These are phyloP conservation scores for Aurelia coerulea DNA, from an alignment of 30 jellyfish, hydroid and myxozoan genomes.

Conservation along the genomic window DNA sequence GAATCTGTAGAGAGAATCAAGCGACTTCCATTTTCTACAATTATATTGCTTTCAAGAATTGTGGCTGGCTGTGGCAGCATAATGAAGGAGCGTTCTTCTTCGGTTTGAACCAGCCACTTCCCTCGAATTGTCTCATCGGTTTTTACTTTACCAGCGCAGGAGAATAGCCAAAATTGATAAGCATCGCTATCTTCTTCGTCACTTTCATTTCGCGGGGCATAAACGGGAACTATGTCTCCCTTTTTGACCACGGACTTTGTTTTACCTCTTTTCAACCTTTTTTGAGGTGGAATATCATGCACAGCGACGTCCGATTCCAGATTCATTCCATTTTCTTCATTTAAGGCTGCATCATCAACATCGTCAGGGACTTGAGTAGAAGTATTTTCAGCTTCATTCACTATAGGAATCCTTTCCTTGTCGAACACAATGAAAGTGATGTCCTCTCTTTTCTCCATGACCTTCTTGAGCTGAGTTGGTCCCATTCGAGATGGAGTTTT, in stretches of 20 bases:
- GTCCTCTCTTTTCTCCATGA: slow-evolving; percentile 12
- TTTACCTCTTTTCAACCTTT: slow-evolving; percentile 19
- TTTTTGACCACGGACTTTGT: slow-evolving; percentile 37
- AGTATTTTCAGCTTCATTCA: slow-evolving; percentile 2
- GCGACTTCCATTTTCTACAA: slow-evolving; percentile 6
- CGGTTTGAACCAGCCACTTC: slow-evolving; percentile 27
- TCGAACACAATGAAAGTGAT: slow-evolving; percentile 8
- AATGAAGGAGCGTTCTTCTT: slow-evolving; percentile 28
- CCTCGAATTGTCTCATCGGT: slow-evolving; percentile 48
- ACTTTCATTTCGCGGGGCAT: slow-evolving; percentile 22
- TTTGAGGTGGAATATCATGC: slow-evolving; percentile 9
- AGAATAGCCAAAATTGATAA: slow-evolving; percentile 43
- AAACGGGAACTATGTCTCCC: slow-evolving; percentile 51
- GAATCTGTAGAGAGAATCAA: neutral
- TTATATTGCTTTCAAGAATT: slow-evolving; percentile 9
- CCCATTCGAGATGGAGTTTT: slow-evolving; percentile 32
- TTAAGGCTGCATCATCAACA: neutral
- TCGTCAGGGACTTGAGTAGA: neutral
- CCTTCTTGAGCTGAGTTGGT: slow-evolving; percentile 37
- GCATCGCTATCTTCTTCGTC: slow-evolving; percentile 24
- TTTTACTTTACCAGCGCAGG: slow-evolving; percentile 27
- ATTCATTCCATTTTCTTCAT: slow-evolving; percentile 11
- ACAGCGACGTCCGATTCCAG: neutral
- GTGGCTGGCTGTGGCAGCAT: slow-evolving; percentile 6
- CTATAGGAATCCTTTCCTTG: neutral